Conservation (phyloP, 2,888 invertebrate species). For the Melipona beecheii region DNA sequence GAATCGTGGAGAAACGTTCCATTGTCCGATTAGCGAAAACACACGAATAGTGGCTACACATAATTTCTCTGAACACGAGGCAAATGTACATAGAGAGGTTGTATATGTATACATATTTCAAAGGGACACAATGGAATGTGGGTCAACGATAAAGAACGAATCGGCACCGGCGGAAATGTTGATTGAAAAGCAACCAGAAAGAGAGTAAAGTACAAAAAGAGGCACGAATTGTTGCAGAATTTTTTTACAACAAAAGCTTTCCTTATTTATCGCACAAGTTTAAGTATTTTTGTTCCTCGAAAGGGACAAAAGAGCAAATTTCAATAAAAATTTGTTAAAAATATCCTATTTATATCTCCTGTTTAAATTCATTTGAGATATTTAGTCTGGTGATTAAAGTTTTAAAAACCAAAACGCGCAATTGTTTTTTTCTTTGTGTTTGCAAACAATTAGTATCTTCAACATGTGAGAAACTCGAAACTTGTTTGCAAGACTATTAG, state of each 20-base stretch:
- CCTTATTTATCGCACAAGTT: neutral
- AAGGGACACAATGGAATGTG: conserved; percentile 34
- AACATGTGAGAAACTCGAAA: neutral
- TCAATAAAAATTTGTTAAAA: neutral
- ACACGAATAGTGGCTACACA: neutral
- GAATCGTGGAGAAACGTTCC: neutral
- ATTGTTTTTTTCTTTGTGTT: neutral
- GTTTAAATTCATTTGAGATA: neutral
- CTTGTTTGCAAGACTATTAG: neutral
- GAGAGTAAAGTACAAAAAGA: neutral
- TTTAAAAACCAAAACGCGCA: neutral
- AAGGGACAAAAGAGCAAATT: neutral
- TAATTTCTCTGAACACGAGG: neutral
- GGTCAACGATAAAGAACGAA: conserved; percentile 43
- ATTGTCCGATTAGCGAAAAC: neutral
- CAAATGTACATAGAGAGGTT: neutral
- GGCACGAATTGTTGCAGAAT: neutral
- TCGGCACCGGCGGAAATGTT: conserved; percentile 14
- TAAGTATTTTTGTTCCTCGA: neutral
- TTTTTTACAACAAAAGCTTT: neutral
- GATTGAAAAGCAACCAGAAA: conserved; percentile 18
- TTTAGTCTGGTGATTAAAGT: neutral
- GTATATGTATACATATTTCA: neutral
- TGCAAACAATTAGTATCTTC: neutral
- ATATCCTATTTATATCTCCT: neutral